Percentiles rank a stretch among this genome's conserved stretches.
Conservation (phyloP, 2,888 invertebrate species). For the Argyresthia goedartella region DNA sequence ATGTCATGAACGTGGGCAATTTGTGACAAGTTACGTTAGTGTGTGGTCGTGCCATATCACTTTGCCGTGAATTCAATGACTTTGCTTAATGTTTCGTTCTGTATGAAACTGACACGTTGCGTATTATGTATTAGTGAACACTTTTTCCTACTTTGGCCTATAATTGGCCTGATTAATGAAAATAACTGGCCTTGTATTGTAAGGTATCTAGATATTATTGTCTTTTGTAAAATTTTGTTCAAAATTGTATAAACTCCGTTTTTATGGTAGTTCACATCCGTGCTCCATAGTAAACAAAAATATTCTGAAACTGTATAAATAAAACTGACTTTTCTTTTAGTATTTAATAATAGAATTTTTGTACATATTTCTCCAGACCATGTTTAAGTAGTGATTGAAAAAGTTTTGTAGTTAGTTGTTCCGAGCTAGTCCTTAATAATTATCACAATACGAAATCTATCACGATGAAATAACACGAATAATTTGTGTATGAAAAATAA, state of each 20-base stretch:
- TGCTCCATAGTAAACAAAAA: no score
- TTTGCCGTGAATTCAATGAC: not conserved
- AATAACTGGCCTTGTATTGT: not conserved
- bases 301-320: not conserved
- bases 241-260: not conserved
- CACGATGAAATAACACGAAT: slow-evolving; percentile 3
- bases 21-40: not conserved
- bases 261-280: not conserved
- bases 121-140: no score
- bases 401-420: slow-evolving; percentile 59
- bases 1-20: slow-evolving; percentile 47
- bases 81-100: not conserved
- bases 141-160: no score
- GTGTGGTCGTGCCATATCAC: slow-evolving; percentile 5
- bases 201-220: not conserved
- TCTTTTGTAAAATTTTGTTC: not conserved
- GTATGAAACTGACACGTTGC: not conserved
- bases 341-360: not conserved
- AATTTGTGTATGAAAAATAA: slow-evolving; percentile 4
- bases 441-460: slow-evolving; percentile 26
- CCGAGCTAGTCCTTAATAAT: slow-evolving; percentile 61
- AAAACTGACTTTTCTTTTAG: not conserved
- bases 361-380: slow-evolving; percentile 3
- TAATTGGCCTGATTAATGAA: no score
- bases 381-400: not conserved